phyloP scores from a whole-genome alignment of 2,113 vertebrate genomes.

The Psettodes erumei region DNA sequence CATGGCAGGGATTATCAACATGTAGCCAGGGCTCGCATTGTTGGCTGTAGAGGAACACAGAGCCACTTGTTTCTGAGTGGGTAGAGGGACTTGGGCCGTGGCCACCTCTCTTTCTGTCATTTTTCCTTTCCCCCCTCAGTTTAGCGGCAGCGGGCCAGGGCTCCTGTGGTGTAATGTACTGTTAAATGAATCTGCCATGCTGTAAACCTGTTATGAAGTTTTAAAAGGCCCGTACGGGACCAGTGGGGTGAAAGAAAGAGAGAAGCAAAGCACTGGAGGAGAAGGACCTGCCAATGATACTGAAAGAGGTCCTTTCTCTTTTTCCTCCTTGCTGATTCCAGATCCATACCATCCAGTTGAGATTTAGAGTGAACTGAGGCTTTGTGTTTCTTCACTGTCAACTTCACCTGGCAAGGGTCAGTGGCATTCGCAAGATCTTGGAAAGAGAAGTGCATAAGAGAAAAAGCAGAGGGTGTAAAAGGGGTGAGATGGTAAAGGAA shows the following conservation, averaged over 20 bases:
- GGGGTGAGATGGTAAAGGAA: constrained; percentile 30
- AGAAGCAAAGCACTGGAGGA: constrained; percentile 32
- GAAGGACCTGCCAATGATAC: constrained; percentile 43
- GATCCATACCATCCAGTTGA: constrained; percentile 42
- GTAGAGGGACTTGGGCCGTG: constrained; percentile 32
- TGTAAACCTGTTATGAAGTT: constrained; percentile 73
- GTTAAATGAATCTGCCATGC: constrained; percentile 74
- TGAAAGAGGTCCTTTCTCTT: constrained; percentile 38
- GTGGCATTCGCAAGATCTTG: constrained; percentile 23
- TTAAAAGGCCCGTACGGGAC: constrained; percentile 58
- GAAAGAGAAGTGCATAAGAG: constrained; percentile 28
- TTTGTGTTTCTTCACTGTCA: constrained; percentile 38
- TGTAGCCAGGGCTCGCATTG: constrained; percentile 48
- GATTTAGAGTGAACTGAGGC: constrained; percentile 7
- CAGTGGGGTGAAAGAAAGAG: constrained; percentile 16
- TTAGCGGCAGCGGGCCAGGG: constrained; percentile 37
- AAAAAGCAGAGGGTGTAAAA: constrained; percentile 2
- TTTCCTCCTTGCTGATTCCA: constrained; percentile 33
- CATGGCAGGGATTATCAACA: constrained; percentile 62
- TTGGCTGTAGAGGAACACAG: constrained; percentile 43
- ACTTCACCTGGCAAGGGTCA: constrained; percentile 48
- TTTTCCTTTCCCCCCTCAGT: constrained; percentile 29
- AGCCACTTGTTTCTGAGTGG: constrained; percentile 53
- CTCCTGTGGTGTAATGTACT: constrained; percentile 65
- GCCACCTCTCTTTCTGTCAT: constrained; percentile 48